Percentiles rank a stretch among this genome's conserved stretches.
Conservation (phyloP, 2,888 invertebrate species). For the Plagiodera versicolora region DNA sequence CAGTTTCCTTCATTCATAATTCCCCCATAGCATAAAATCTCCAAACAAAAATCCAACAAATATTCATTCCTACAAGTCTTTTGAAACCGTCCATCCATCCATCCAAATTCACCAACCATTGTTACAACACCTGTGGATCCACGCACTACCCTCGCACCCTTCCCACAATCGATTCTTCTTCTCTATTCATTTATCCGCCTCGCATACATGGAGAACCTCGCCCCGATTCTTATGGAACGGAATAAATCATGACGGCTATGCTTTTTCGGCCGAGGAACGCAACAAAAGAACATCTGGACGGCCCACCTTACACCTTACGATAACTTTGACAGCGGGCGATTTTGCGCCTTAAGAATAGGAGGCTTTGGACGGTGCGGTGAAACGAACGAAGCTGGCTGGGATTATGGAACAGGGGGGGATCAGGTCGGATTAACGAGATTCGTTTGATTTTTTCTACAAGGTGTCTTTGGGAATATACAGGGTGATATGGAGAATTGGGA, state of each 20-base stretch:
- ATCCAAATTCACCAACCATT: no score
- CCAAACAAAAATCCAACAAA: no score
- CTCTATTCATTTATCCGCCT: constrained; percentile 1
- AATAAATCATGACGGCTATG: constrained; percentile 13
- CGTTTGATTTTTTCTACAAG: no score
- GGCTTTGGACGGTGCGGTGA: background rate
- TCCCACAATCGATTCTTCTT: background rate
- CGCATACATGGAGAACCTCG: constrained; percentile 4
- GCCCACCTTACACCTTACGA: constrained; percentile 45
- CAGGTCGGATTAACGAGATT: constrained; percentile 1
- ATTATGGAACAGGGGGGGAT: constrained; percentile 10
- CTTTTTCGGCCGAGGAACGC: constrained; percentile 12
- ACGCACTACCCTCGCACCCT: background rate
- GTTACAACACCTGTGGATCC: background rate
- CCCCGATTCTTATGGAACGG: constrained; percentile 4
- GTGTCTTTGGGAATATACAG: no score
- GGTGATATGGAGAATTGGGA: no score
- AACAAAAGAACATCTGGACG: constrained; percentile 42
- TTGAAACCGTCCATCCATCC: no score
- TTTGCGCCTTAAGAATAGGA: constrained; percentile 21
- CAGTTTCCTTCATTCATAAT: no score
- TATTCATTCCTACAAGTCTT: no score
- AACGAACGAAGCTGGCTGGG: background rate
- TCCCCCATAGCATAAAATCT: no score
- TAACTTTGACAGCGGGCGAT: constrained; percentile 25